A percentile compares a stretch with the other conserved stretches of the same genome.
phyloP scores from a whole-genome alignment of 92 coral and sea anemone species.

The Parazoanthus atlanticus region DNA sequence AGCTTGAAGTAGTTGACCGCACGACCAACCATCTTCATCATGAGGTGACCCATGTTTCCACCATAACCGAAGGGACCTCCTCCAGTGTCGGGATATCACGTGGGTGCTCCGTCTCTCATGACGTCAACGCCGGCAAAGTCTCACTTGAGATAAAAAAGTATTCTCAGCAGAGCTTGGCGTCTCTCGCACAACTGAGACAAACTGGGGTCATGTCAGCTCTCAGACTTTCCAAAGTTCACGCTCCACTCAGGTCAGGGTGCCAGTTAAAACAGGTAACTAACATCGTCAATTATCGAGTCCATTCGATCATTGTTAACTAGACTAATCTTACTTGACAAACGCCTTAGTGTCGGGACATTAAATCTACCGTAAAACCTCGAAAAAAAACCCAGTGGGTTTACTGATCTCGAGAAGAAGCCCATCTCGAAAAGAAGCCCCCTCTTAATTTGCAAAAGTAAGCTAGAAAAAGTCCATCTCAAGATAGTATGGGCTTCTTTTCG shows the following conservation, averaged over 20 bases:
- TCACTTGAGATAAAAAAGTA: not conserved
- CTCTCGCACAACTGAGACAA: not conserved
- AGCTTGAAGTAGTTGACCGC: not conserved
- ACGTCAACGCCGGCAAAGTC: conserved; percentile 6
- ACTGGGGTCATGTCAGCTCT: not conserved
- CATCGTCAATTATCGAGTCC: too few relatives aligned
- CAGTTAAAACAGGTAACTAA: not conserved
- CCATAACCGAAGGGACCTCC: not conserved
- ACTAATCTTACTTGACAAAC: too few relatives aligned
- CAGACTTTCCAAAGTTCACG: not conserved
- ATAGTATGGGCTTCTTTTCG: too few relatives aligned
- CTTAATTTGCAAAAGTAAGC: too few relatives aligned
- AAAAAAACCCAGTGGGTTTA: too few relatives aligned
- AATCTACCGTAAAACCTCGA: too few relatives aligned
- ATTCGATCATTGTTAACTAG: too few relatives aligned
- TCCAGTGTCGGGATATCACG: not conserved
- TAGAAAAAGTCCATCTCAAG: too few relatives aligned
- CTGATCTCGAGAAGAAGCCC: too few relatives aligned
- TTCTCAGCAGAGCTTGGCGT: not conserved
- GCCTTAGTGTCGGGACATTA: too few relatives aligned
- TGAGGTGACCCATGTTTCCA: not conserved
- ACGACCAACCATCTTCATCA: not conserved
- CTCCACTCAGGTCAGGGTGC: not conserved
- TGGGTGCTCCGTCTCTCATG: not conserved
- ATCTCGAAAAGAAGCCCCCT: too few relatives aligned